phyloP scores from a whole-genome alignment of 2,888 invertebrate species.

The Notodonta dromedarius region DNA sequence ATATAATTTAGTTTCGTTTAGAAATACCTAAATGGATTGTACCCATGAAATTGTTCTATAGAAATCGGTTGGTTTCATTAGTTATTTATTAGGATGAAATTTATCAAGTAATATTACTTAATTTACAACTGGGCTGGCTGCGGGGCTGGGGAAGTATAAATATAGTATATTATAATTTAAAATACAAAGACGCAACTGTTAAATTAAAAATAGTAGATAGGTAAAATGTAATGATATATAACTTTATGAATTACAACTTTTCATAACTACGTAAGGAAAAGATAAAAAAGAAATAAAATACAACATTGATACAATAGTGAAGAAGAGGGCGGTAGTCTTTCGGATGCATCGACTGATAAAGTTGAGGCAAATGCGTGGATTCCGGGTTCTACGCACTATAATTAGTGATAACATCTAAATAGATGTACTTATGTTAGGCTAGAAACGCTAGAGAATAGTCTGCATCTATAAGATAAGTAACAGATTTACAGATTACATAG shows the following conservation, averaged over 20 bases:
- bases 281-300: slow-evolving; percentile 44
- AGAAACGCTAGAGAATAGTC: slow-evolving; percentile 63
- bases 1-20: no score
- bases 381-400: slow-evolving; percentile 39
- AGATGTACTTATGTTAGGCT: slow-evolving; percentile 54
- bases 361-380: slow-evolving; percentile 46
- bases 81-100: no score
- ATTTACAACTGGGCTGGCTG: no score
- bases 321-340: slow-evolving; percentile 81
- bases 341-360: slow-evolving; percentile 72
- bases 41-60: no score
- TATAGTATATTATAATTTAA: not conserved
- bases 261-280: slow-evolving; percentile 44
- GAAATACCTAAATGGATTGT: no score
- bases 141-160: not conserved
- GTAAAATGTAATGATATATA: slow-evolving; percentile 23
- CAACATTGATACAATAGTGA: slow-evolving; percentile 84
- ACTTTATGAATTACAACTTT: slow-evolving; percentile 37
- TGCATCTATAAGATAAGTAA: slow-evolving; percentile 50
- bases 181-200: no score
- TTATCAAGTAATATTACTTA: no score
- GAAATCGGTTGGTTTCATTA: no score
- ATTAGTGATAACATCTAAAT: slow-evolving; percentile 30
- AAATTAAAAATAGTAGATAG: slow-evolving; percentile 15
- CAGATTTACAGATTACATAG: slow-evolving; percentile 12